Base-by-base conservation (phyloP, 1,140 invertebrate genomes). In the Hormaphis cornu region DNA sequence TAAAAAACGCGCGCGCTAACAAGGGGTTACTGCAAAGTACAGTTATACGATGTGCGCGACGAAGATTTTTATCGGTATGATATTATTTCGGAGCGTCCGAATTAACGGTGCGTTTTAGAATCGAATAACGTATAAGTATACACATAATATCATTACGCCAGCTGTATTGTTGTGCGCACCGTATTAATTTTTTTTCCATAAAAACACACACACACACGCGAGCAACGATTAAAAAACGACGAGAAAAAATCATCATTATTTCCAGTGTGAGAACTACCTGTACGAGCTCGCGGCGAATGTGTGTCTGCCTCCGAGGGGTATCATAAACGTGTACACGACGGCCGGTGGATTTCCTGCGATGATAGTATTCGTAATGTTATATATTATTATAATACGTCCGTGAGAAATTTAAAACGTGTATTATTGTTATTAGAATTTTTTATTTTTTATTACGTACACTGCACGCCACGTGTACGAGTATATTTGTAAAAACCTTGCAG, bases 51-150 rank as follows among this genome's bases (percentile, higher is more conserved):
- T n/a, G n/a, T 44, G 16, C n/a, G n/a, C 22, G 37, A 26, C 4
- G 35, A 61, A 26, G 16, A 28, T 61, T 44, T 61, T 40, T 58
- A n/a, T n/a, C n/a, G n/a, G n/a, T n/a, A n/a, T n/a, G n/a, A n/a
- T n/a, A n/a, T 2, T 18, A 24, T 58, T 40, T 24, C 33, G 20
- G 20, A 58, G 52, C 18, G n/a, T n/a, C 58, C 40, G 44, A 61
- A 61, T 61, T 61, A 61, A 61, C 40, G 58, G 35, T 61, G 24
- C 18, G 40, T 46, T 28, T n/a, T 63, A 22, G 54, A 58, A 37
- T 58, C 33, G 40, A 50, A 10, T 7, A 46, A 46, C 2, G 18
- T 20, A 53, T 9, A n/a, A n/a, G 7, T 53, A 53, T 10, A 53
- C 2, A 28, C 18, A 53, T 16, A n/a, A n/a, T n/a, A n/a, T 16